phyloP scores from a whole-genome alignment of 2,797 vertebrate genomes.

The Manis crassicaudata region DNA sequence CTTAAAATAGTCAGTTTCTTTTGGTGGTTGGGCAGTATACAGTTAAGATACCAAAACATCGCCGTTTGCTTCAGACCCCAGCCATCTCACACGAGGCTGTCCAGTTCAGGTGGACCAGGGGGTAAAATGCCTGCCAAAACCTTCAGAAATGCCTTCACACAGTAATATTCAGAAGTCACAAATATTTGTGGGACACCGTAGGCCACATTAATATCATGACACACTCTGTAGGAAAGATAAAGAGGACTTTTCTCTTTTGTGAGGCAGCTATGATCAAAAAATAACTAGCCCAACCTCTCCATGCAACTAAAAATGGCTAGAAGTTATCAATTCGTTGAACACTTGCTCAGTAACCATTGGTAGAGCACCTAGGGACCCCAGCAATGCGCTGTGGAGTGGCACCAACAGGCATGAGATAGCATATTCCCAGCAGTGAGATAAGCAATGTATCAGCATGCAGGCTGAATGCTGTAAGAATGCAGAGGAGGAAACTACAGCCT shows the following conservation, averaged over 20 bases:
- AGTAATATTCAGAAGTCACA: neutral
- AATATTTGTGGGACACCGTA: neutral
- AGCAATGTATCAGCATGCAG: neutral
- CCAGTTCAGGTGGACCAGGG: neutral
- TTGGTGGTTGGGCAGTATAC: accelerated
- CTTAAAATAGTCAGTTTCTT: neutral
- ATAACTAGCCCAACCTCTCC: neutral
- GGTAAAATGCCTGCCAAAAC: neutral
- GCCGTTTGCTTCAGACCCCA: neutral
- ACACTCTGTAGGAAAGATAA: neutral
- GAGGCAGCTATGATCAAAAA: neutral
- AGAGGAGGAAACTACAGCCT: neutral
- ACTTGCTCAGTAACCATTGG: neutral
- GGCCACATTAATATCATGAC: neutral
- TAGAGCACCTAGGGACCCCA: accelerated
- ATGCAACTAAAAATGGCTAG: neutral
- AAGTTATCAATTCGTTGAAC: neutral
- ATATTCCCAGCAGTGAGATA: neutral
- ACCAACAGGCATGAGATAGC: neutral
- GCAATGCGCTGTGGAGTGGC: neutral
- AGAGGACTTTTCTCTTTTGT: neutral
- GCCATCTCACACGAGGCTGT: neutral
- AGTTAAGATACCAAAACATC: neutral
- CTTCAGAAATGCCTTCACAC: neutral
- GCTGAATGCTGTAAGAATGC: neutral